Percentiles rank a stretch among this genome's conserved stretches.
These are phyloP conservation scores for Gyrodactylus bullatarudis DNA, from an alignment of 1,140 invertebrate genomes.

Conservation along the genomic window DNA sequence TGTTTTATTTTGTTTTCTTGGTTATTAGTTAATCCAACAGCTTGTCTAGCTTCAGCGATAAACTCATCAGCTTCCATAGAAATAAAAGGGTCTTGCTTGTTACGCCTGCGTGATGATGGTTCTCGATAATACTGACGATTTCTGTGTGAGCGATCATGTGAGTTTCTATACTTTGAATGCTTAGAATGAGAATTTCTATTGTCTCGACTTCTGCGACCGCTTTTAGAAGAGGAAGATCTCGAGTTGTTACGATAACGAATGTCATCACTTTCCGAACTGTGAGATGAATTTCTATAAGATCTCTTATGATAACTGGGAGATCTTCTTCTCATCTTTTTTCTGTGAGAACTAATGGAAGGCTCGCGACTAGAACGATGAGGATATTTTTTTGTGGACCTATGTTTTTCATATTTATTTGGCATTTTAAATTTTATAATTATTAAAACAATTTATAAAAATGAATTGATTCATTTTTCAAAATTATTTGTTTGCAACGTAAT, in stretches of 20 bases:
- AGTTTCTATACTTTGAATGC: not conserved
- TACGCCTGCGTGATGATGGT: not conserved
- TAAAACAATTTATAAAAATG: not conserved
- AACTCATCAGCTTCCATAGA: not conserved
- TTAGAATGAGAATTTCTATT: not conserved
- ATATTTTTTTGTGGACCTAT: not conserved
- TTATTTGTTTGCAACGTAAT: no score
- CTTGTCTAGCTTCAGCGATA: not conserved
- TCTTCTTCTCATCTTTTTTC: not conserved
- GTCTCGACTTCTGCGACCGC: not conserved
- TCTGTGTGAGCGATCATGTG: no score
- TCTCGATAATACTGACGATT: no score
- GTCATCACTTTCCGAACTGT: not conserved
- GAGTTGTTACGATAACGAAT: no score
- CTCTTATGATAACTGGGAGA: not conserved
- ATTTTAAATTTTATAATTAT: not conserved
- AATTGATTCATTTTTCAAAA: not conserved
- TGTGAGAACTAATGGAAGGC: not conserved
- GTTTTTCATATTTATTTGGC: not conserved
- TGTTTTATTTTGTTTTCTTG: not conserved
- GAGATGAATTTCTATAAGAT: not conserved
- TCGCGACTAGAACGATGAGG: not conserved
- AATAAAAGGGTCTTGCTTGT: not conserved
- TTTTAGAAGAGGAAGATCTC: not conserved
- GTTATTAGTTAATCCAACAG: not conserved